Conservation (phyloP, 2,797 vertebrate species). For the Hydrophis major region DNA sequence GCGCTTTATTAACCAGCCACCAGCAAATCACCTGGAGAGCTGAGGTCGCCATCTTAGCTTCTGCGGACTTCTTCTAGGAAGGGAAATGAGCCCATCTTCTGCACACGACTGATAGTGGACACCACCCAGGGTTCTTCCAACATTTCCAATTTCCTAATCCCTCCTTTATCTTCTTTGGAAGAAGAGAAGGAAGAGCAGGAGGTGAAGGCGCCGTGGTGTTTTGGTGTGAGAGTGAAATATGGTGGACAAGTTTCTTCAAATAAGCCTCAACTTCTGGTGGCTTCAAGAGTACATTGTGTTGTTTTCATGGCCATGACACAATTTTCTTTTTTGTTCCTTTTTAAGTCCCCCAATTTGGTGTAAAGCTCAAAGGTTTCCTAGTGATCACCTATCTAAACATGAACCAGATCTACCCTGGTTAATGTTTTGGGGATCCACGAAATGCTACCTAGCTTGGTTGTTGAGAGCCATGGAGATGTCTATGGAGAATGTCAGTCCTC, state of each 20-base stretch:
- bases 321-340: background rate
- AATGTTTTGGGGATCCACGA: background rate
- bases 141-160: background rate
- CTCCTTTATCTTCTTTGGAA: background rate
- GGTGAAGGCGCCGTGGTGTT: accelerated
- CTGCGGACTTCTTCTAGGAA: conserved; percentile 30
- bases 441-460: background rate
- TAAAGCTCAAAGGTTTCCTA: background rate
- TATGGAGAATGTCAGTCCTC: background rate
- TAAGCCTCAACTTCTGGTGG: background rate
- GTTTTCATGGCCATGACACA: background rate
- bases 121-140: background rate
- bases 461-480: background rate
- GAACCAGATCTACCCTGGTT: background rate
- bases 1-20: conserved; percentile 56
- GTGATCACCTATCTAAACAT: background rate
- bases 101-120: conserved; percentile 3
- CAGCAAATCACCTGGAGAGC: conserved; percentile 49
- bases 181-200: background rate
- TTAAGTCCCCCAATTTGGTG: background rate
- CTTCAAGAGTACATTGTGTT: background rate
- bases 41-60: conserved; percentile 20
- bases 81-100: conserved; percentile 8
- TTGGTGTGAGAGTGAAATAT: background rate
- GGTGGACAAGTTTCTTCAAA: background rate